Evolutionary conservation across 2,888 invertebrate genomes (phyloP).

Genomic region (Epinotia demarniana): DNA sequence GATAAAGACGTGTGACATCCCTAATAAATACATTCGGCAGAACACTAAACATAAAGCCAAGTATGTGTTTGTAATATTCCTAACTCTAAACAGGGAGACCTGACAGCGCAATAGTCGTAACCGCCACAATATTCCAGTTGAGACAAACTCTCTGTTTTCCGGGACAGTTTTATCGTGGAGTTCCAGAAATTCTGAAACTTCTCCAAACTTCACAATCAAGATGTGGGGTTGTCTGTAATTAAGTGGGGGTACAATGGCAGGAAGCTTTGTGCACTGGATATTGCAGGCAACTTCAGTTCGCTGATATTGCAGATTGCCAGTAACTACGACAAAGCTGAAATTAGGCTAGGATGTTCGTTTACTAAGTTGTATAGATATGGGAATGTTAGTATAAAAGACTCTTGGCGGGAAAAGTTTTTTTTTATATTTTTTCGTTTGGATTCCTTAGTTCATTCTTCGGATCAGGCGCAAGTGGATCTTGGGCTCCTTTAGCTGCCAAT

Average conservation of each 20-base stretch:
- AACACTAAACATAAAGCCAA: constrained; percentile 1
- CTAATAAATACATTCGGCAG: background rate
- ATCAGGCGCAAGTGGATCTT: too few relatives aligned
- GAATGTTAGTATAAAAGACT: too few relatives aligned
- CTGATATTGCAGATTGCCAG: background rate
- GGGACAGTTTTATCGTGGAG: constrained; percentile 27
- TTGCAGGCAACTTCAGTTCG: background rate
- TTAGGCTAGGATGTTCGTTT: background rate
- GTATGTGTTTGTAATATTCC: background rate
- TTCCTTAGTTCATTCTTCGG: too few relatives aligned
- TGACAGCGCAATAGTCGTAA: background rate
- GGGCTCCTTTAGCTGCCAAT: too few relatives aligned
- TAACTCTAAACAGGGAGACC: background rate
- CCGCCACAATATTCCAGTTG: background rate
- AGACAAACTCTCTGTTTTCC: background rate
- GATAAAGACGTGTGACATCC: too few relatives aligned
- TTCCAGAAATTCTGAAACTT: constrained; percentile 29
- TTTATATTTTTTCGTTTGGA: too few relatives aligned
- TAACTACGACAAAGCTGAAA: background rate
- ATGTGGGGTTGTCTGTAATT: constrained; percentile 29
- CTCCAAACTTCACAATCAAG: constrained; percentile 36
- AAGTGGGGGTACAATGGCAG: constrained; percentile 13
- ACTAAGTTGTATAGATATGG: background rate
- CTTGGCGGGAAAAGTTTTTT: too few relatives aligned
- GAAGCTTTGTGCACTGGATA: constrained; percentile 10